A percentile compares a stretch with the other conserved stretches of the same genome.
Evolutionary conservation across 2,797 vertebrate species (phyloP).

Genomic region (Potorous gilbertii): DNA sequence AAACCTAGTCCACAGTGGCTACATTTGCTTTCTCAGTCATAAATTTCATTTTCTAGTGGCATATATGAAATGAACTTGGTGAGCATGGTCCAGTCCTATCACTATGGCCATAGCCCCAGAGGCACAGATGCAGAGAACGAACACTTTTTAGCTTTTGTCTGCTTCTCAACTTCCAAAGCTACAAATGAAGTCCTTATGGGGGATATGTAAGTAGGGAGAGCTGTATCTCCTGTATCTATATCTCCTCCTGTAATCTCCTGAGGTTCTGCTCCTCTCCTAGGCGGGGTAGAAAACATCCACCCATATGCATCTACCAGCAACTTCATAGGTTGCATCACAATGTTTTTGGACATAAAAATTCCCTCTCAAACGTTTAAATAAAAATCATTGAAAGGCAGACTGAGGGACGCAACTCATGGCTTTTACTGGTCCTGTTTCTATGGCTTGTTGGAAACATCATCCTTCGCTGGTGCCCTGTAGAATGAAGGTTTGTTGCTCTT

Average conservation of each 20-base stretch:
- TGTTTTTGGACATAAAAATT: background rate
- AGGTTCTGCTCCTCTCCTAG: background rate
- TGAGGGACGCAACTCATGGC: background rate
- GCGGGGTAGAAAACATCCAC: background rate
- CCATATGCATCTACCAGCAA: background rate
- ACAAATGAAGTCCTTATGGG: background rate
- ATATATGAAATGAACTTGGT: background rate
- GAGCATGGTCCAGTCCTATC: background rate
- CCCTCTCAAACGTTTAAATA: background rate
- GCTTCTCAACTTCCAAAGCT: background rate
- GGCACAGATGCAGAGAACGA: background rate
- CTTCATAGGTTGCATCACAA: background rate
- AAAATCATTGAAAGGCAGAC: background rate
- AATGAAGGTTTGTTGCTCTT: background rate
- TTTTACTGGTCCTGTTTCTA: background rate
- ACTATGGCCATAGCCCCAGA: background rate
- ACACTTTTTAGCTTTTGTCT: background rate
- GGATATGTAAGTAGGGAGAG: background rate
- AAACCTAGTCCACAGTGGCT: background rate
- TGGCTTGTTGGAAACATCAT: background rate
- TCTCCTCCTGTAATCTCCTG: too few species aligned
- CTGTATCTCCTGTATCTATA: background rate
- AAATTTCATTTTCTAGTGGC: background rate
- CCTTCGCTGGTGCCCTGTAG: background rate
- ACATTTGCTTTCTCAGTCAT: background rate